phyloP scores from a whole-genome alignment of 2,888 invertebrate species.

The Ophioninae sp. region DNA sequence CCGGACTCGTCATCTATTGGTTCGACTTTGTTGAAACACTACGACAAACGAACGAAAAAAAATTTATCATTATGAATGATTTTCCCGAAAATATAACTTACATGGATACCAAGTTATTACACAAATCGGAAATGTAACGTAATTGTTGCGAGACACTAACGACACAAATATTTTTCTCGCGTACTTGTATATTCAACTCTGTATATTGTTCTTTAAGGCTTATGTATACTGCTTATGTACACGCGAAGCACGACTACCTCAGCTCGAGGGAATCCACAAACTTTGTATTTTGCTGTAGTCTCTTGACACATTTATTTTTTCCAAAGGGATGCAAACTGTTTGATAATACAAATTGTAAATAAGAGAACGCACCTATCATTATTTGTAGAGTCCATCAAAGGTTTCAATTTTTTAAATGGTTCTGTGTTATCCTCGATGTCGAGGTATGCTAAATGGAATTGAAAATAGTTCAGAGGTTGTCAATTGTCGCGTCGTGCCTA shows the following conservation, averaged over 20 bases:
- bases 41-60: slow-evolving; percentile 81
- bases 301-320: not conserved
- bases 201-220: not conserved
- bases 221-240: not conserved
- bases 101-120: slow-evolving; percentile 73
- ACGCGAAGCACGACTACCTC: not conserved
- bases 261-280: not conserved
- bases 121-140: slow-evolving; percentile 2
- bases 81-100: slow-evolving; percentile 85
- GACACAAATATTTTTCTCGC: not conserved
- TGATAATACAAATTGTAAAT: not conserved
- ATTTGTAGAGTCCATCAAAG: not conserved
- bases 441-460: too few species aligned
- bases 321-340: not conserved
- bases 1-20: slow-evolving; percentile 98
- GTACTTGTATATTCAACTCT: not conserved
- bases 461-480: too few species aligned
- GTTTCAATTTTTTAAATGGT: too few species aligned
- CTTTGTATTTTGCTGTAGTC: not conserved
- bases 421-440: too few species aligned
- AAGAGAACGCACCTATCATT: not conserved
- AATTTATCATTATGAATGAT: slow-evolving; percentile 84
- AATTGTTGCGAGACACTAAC: not conserved
- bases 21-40: slow-evolving; percentile 90
- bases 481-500: not conserved